A percentile compares a stretch with the other conserved stretches of the same genome.
Evolutionary conservation across 2,797 vertebrate species (phyloP).

Genomic region (Peromyscus aztecus): DNA sequence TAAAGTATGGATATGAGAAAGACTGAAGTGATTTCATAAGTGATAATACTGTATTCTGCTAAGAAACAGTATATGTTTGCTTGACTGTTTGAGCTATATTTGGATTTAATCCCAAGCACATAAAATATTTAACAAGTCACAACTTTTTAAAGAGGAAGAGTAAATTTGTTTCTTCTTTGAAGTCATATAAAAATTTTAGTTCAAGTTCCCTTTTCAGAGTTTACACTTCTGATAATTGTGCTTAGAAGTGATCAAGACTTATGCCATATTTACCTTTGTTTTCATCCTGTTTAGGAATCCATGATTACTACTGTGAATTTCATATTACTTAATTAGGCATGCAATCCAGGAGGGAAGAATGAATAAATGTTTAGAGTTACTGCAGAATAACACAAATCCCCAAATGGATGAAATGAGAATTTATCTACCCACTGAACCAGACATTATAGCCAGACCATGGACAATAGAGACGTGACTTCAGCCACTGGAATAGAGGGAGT

Average conservation of each 20-base stretch:
- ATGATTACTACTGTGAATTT: constrained; percentile 69
- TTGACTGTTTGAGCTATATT: background rate
- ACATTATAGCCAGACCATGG: constrained; percentile 14
- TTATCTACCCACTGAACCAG: constrained; percentile 11
- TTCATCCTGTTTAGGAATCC: constrained; percentile 66
- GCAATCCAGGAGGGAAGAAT: constrained; percentile 59
- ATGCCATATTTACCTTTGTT: constrained; percentile 72
- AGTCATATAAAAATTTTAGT: constrained; percentile 28
- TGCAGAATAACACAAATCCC: constrained; percentile 58
- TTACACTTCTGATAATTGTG: constrained; percentile 3
- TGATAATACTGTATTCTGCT: background rate
- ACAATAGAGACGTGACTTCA: background rate
- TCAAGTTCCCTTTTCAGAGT: constrained; percentile 35
- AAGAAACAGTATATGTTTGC: background rate
- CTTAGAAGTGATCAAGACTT: constrained; percentile 27
- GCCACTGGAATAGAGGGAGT: background rate
- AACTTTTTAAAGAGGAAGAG: background rate
- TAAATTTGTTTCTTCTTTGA: constrained; percentile 38
- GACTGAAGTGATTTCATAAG: background rate
- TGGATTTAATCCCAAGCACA: constrained; percentile 58
- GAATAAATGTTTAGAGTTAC: constrained; percentile 57
- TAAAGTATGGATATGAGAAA: background rate
- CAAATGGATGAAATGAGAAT: constrained; percentile 64
- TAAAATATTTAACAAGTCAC: background rate
- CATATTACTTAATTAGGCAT: constrained; percentile 70